These are phyloP conservation scores for Campoletis sonorensis DNA, from an alignment of 1,140 invertebrate genomes.

Conservation along the genomic window DNA sequence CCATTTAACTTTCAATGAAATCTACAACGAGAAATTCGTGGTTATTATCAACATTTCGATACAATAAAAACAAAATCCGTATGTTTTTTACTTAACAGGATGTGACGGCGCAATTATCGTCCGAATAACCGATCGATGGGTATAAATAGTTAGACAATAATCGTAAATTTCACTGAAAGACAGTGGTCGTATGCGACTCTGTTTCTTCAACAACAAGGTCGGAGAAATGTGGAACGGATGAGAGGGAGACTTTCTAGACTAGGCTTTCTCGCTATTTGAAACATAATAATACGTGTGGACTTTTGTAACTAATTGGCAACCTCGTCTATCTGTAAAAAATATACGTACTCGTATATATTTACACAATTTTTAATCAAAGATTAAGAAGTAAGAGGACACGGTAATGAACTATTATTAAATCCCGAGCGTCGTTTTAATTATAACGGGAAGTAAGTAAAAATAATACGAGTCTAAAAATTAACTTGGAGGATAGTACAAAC, in stretches of 20 bases:
- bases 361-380: not conserved
- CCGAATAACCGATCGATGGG: no score
- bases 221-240: slow-evolving; percentile 16
- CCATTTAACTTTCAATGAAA: no score
- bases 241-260: not conserved
- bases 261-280: slow-evolving; percentile 1
- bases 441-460: not conserved
- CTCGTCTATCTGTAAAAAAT: not conserved
- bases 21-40: no score
- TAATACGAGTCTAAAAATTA: not conserved
- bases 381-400: not conserved
- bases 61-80: no score
- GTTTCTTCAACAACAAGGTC: slow-evolving; percentile 13
- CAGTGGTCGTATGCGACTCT: not conserved
- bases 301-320: not conserved
- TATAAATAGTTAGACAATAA: not conserved
- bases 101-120: no score
- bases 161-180: not conserved
- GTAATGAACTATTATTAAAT: not conserved
- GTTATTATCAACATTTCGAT: no score
- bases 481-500: no score
- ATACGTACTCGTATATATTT: not conserved
- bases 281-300: slow-evolving; percentile 1
- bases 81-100: no score
- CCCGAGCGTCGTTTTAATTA: not conserved